Evolutionary conservation across 2,888 invertebrate genomes (phyloP).

Genomic region (Agonopterix arenella): DNA sequence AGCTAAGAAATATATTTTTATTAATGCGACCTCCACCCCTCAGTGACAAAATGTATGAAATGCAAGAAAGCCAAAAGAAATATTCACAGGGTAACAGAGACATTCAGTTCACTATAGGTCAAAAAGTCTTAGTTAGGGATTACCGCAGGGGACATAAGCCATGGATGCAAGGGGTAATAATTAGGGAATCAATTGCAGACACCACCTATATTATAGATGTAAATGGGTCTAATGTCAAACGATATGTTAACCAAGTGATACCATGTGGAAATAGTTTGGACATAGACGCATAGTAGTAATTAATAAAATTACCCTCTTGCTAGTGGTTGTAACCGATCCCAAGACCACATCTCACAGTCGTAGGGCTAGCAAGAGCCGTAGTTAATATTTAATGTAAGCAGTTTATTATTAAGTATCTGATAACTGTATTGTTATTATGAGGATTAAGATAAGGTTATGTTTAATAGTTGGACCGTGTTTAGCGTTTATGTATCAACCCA

Average conservation of each 20-base stretch:
- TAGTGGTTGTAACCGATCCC: too few relatives aligned
- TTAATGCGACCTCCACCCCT: slow-evolving; percentile 8
- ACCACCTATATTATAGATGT: background rate
- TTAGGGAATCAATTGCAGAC: background rate
- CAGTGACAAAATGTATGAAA: slow-evolving; percentile 1
- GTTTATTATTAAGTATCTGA: too few relatives aligned
- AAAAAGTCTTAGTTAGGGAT: slow-evolving; percentile 10
- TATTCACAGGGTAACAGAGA: slow-evolving; percentile 1
- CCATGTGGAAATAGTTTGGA: background rate
- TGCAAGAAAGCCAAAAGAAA: background rate
- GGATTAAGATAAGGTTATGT: too few relatives aligned
- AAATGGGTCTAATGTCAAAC: background rate
- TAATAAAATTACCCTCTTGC: too few relatives aligned
- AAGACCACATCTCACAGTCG: too few relatives aligned
- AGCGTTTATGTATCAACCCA: too few relatives aligned
- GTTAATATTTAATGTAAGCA: too few relatives aligned
- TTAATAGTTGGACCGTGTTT: too few relatives aligned
- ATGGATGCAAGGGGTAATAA: slow-evolving; percentile 4
- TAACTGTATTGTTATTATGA: too few relatives aligned
- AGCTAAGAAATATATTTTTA: slow-evolving; percentile 9
- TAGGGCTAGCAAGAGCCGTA: too few relatives aligned
- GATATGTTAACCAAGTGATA: background rate
- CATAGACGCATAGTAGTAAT: too few relatives aligned
- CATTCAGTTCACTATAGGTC: slow-evolving; percentile 3
- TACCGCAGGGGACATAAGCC: slow-evolving; percentile 4